These are phyloP conservation scores for Anser cygnoides DNA, from an alignment of 2,113 vertebrate genomes.

Conservation along the genomic window DNA sequence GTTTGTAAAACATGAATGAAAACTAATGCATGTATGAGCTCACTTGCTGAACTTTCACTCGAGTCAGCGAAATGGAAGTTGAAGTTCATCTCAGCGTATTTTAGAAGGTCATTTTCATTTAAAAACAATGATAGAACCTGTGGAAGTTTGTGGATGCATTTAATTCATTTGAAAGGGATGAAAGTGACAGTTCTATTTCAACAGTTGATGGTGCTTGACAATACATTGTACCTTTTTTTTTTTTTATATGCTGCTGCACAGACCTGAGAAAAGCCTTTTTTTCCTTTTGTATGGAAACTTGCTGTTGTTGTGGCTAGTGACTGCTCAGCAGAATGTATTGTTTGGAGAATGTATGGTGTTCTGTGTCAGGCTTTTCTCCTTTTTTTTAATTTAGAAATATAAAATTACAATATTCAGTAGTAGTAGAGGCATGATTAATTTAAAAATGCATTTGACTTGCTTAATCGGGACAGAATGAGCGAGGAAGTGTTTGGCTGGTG, in stretches of 20 bases:
- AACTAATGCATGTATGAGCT: slow-evolving; percentile 36
- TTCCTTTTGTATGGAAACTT: slow-evolving; percentile 52
- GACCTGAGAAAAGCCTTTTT: slow-evolving; percentile 59
- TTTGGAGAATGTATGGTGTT: neutral
- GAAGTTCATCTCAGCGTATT: slow-evolving; percentile 68
- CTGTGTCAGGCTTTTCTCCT: neutral
- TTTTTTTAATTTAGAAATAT: neutral
- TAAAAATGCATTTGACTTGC: neutral
- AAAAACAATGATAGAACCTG: slow-evolving; percentile 73
- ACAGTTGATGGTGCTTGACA: slow-evolving; percentile 10
- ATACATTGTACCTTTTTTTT: slow-evolving; percentile 55
- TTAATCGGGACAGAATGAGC: neutral
- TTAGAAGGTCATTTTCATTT: slow-evolving; percentile 64
- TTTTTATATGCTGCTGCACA: neutral
- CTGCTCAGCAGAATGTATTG: slow-evolving; percentile 61
- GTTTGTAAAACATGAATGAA: slow-evolving; percentile 40
- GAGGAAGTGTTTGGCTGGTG: neutral
- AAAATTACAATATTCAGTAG: neutral
- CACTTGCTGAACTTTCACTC: slow-evolving; percentile 56
- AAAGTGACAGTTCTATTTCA: slow-evolving; percentile 68
- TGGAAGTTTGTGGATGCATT: slow-evolving; percentile 69
- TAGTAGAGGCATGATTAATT: neutral
- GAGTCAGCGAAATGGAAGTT: slow-evolving; percentile 49
- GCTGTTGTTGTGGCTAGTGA: slow-evolving; percentile 9
- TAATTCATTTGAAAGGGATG: slow-evolving; percentile 50